Evolutionary conservation across 2,797 vertebrate genomes (phyloP), one percentile per base, ranked within the genome.

Genomic region (Coregonus ussuriensis): DNA sequence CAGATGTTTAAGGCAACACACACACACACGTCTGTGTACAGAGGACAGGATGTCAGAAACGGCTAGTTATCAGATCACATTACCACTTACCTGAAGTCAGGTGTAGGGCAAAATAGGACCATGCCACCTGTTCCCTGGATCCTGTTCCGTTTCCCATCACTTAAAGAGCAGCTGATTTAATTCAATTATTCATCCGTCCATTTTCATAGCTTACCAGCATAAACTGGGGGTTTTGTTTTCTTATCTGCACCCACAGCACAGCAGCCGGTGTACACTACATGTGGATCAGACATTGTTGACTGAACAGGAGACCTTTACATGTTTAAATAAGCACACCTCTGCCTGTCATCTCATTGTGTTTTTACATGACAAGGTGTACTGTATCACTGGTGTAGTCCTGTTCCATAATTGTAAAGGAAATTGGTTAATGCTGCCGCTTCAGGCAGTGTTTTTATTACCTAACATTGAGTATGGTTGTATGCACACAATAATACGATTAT

Each of bases 81-180:
- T 95, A 91, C 93, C 88, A 86, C 92, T 93, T 92, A 92, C 92
- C 92, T 94, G 89, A 88, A 79, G 91, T 92, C 92, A 86, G 78
- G 79, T 76, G 78, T 81, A 83, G 88, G 75, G 82, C 88, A 90
- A 92, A 90, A 90, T 90, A 89, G 89, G 87, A 85, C 88, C 77
- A 70, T 83, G 87, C 93, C 94, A 95, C 93, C 94, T 95, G 94
- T 90, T 87, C 88, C 88, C 89, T 77, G 86, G 93, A 93, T 95
- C 93, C 88, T 88, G 89, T 95, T 95, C 89, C 92, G 89, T 91
- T 94, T 93, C 91, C 93, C 94, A 94, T 94, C 91, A 92, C 93
- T 93, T 93, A 93, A 91, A 92, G 91, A 93, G 91, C 88, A 82
- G 77, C 85, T 83, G 89, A 92, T 94, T 93, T 93, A 91, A 92